Conservation (phyloP, 2,797 vertebrate species). For the Atherinosoma microstoma region DNA sequence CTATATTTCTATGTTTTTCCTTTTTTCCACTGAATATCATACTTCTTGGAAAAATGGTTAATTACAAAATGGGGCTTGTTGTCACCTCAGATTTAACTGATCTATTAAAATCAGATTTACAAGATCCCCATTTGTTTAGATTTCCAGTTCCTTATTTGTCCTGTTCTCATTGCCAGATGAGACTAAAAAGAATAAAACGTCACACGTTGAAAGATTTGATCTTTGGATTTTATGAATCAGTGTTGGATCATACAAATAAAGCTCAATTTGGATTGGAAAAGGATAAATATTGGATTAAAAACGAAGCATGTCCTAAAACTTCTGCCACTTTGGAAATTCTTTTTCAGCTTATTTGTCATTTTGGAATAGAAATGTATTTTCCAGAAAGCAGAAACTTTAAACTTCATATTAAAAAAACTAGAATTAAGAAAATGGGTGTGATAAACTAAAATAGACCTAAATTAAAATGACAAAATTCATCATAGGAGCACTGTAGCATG, state of each 20-base stretch:
- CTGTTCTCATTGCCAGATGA: neutral
- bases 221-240: neutral
- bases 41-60: no score
- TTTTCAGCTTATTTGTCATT: neutral
- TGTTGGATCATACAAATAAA: neutral
- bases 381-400: neutral
- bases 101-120: neutral
- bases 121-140: neutral
- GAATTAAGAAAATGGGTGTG: no score
- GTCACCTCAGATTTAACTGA: neutral
- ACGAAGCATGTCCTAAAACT: neutral
- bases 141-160: neutral
- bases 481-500: no score
- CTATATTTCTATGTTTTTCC: neutral
- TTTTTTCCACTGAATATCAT: neutral
- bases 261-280: neutral
- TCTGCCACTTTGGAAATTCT: neutral
- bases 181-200: neutral
- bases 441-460: no score
- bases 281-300: no score
- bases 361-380: neutral
- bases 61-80: neutral
- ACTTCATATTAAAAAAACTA: no score
- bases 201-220: neutral
- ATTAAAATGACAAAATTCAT: no score